Conservation (phyloP, 1,140 invertebrate species). For the Drepana arcuata region DNA sequence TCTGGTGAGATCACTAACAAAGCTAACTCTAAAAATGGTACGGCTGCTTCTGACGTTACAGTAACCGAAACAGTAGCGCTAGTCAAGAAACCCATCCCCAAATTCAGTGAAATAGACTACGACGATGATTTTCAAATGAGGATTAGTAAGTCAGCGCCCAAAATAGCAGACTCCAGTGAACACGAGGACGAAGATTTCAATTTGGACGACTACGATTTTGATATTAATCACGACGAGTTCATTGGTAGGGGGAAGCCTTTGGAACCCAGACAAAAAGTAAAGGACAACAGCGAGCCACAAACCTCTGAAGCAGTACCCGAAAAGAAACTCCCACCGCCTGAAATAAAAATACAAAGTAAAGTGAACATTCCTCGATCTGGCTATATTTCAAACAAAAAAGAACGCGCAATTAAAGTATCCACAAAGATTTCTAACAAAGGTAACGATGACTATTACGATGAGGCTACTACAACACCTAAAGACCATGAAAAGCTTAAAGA, state of each 20-base stretch:
- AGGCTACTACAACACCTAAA: conserved; percentile 13
- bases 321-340: background rate
- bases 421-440: too few species aligned
- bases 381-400: conserved; percentile 5
- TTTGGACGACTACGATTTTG: conserved; percentile 56
- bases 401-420: conserved; percentile 4
- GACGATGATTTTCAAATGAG: conserved; percentile 40
- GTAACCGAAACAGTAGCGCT: conserved; percentile 12
- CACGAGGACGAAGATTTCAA: conserved; percentile 59
- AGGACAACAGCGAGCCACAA: background rate
- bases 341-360: conserved; percentile 16
- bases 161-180: conserved; percentile 31
- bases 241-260: conserved; percentile 39
- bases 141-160: conserved; percentile 15
- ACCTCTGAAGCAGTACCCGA: background rate
- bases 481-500: conserved; percentile 8
- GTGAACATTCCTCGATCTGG: conserved; percentile 1
- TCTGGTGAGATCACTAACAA: conserved; percentile 8
- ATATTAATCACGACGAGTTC: conserved; percentile 53
- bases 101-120: conserved; percentile 35
- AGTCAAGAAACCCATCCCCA: conserved; percentile 48
- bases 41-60: conserved; percentile 1
- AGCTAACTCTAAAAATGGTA: conserved; percentile 10
- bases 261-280: conserved; percentile 26
- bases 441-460: conserved; percentile 37